A percentile compares a stretch with the other conserved stretches of the same genome.
These are phyloP conservation scores for Saccopteryx leptura DNA, from an alignment of 2,113 vertebrate genomes.

Conservation along the genomic window DNA sequence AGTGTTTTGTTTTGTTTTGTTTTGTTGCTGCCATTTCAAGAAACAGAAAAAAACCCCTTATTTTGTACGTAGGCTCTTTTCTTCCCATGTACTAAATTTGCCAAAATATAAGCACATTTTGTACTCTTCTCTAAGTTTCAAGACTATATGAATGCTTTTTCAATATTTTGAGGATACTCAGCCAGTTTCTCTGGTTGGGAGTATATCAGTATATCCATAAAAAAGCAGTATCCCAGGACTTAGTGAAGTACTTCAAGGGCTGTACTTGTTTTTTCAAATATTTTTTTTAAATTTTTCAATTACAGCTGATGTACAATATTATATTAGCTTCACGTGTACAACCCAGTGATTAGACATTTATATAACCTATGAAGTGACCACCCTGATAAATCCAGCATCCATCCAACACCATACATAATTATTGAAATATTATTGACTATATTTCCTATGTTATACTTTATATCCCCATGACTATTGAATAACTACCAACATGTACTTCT, in stretches of 20 bases:
- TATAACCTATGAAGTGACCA: too few species aligned
- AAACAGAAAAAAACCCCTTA: conserved; percentile 33
- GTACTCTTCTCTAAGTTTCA: not conserved
- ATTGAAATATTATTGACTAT: too few species aligned
- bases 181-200: conserved; percentile 21
- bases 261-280: not conserved
- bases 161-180: not conserved
- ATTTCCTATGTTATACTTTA: too few species aligned
- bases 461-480: too few species aligned
- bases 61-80: conserved; percentile 60
- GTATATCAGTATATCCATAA: not conserved
- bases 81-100: not conserved
- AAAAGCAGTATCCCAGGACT: not conserved
- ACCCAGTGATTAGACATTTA: too few species aligned
- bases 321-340: too few species aligned
- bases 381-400: too few species aligned
- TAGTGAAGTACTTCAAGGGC: not conserved
- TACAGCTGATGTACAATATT: not conserved
- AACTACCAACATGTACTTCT: too few species aligned
- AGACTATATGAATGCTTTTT: conserved; percentile 2
- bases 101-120: conserved; percentile 27
- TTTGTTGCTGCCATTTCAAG: conserved; percentile 42
- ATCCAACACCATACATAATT: too few species aligned
- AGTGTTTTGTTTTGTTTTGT: not conserved
- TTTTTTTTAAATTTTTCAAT: not conserved